Base-by-base conservation (phyloP, 2,888 invertebrate genomes). In the Sinohyriopsis cumingii region DNA sequence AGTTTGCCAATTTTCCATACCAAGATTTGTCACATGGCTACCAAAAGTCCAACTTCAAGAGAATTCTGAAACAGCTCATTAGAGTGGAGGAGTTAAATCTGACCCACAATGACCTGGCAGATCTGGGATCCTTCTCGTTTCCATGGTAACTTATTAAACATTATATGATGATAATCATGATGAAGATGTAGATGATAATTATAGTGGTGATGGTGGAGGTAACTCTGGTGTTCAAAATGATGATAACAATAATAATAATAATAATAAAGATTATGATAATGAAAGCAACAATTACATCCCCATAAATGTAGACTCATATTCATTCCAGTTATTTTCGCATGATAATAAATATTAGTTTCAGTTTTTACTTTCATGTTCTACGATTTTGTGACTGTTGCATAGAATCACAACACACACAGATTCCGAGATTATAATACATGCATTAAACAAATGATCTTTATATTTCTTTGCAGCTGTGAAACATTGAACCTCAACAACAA, bases 1-100 rank as follows among this genome's bases (percentile, higher is more conserved):
- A 85, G 86, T 69, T 72, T 63, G 81, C 76, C 28, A 86, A 82
- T 71, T 71, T 88, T 28, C 81, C 84, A 22, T 85, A 83, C 67
- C 88, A 88, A 67, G 85, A 87, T 28, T 73, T 88, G 28, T 65
- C 69, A 22, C 80, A 87, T 68, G 71, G 71, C 1, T 88, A 86
- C 68, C 88, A 88, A 69, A 73, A 66, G 67, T 71, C 78, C 18
- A 83, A 85, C 68, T 77, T 87, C n/a, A 65, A 72, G 20, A 77
- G 85, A 15, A 83, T 88, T 45, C 73, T 88, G 45, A 72, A 72
- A 20, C 75, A 82, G 24, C 78, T 87, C 56, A 72, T 70, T 18
- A 73, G 71, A 12, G 87, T 85, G 9, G 75, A 81, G 54, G 79
- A 81, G 25, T 75, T 88, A 19, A 85, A 83, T 65, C 73, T 87